Percentiles rank a stretch among this genome's conserved stretches.
Conservation (phyloP, 2,888 invertebrate genomes). For the Lissocephala sabroskyi region DNA sequence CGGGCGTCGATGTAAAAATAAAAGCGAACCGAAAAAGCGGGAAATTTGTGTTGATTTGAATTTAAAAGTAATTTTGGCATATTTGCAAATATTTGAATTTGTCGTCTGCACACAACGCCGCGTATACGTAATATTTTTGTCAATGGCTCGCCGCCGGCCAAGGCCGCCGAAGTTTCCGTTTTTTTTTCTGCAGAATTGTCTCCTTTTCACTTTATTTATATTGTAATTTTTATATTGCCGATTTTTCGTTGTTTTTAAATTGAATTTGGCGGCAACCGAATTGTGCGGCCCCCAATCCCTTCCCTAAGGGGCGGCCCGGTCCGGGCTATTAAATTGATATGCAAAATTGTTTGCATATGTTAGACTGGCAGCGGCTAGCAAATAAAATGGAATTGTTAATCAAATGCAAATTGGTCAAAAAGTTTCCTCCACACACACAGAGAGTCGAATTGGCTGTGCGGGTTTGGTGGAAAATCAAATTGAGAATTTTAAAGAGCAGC, state of each 20-base stretch:
- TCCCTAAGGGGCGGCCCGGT: neutral
- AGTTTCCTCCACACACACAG: too few relatives aligned
- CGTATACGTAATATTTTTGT: conserved; percentile 1
- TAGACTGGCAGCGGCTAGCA: too few relatives aligned
- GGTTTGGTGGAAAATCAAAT: too few relatives aligned
- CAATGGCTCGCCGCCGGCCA: neutral
- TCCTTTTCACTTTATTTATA: neutral
- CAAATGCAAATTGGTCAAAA: conserved; percentile 26
- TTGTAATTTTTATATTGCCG: neutral
- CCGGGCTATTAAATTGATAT: conserved; percentile 24
- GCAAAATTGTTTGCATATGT: conserved; percentile 17
- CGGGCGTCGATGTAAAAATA: too few relatives aligned
- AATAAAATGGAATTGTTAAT: conserved; percentile 14
- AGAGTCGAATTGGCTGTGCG: too few relatives aligned
- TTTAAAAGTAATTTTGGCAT: conserved; percentile 26
- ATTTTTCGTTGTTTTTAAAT: conserved; percentile 13
- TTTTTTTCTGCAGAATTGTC: neutral
- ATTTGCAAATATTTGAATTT: conserved; percentile 5
- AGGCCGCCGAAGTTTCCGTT: neutral
- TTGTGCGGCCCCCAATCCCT: neutral
- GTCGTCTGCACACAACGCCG: neutral
- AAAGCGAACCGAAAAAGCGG: too few relatives aligned
- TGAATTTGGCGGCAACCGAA: conserved; percentile 25
- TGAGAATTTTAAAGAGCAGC: too few relatives aligned
- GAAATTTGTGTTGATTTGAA: conserved; percentile 31